Evolutionary conservation across 2,113 vertebrate species (phyloP), one percentile per base, ranked within the genome.

Genomic region (Cygnus buccinator): DNA sequence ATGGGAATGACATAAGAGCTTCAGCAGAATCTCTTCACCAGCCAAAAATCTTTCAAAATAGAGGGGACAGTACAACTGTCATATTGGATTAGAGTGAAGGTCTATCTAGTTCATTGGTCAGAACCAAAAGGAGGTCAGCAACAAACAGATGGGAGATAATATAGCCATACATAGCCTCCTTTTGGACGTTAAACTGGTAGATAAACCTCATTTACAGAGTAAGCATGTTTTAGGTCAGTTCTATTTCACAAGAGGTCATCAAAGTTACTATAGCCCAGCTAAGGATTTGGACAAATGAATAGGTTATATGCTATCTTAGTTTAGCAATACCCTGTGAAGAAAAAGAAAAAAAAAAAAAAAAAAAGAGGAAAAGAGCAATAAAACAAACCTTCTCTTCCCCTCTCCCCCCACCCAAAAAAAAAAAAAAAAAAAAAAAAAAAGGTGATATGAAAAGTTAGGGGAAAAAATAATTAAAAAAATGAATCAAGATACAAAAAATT

Each of bases 51-150:
- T 90, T 88, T 67, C 33, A 74, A 71, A 67, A 67, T 35, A 91
- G 48, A 82, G 72, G 72, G 59, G 43, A 67, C 35, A 66, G 31
- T 85, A 61, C 58, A 87, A 77, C 48, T 84, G 90, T 72, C 88
- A 80, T 58, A 52, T 0, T 89, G 76, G 46, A 84, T 96, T 92
- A 86, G 46, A 75, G 29, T 81, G 52, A 80, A 77, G 43, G 25
- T 71, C 78, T 91, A 8, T 83, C 37, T 50, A 52, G 75, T 80
- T 91, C 67, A 88, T 35, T 63, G 79, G 57, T 79, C 68, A 93
- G 50, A 93, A 95, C 22, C 9, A 88, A 92, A 95, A 96, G 46
- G 76, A 96, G 82, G 79, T 90, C 82, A 93, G 58, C 39, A 89
- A 59, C 5, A 15, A 94, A 73, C 78, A 95, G 76, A 87, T 92